Conservation (phyloP, 1,140 invertebrate genomes). For the Drosophila equinoxialis region DNA sequence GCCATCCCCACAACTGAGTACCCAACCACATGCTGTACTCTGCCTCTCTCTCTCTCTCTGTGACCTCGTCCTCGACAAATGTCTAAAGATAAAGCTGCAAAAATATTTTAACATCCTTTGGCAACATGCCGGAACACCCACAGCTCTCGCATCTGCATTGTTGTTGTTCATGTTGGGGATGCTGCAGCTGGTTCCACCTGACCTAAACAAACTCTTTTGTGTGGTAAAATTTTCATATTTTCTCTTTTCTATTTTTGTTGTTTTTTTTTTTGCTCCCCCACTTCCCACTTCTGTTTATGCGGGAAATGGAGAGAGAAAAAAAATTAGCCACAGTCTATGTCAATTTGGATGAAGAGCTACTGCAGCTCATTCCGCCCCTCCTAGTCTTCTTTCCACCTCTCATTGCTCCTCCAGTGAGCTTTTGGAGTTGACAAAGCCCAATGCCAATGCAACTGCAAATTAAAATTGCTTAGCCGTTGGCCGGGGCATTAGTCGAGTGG, state of each 20-base stretch:
- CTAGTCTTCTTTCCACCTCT: background rate
- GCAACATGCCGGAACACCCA: constrained; percentile 65
- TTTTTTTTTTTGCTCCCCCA: background rate
- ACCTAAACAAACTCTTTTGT: constrained; percentile 72
- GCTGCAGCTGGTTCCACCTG: constrained; percentile 40
- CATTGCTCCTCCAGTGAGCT: background rate
- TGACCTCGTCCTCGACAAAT: constrained; percentile 46
- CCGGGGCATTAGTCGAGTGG: constrained; percentile 47
- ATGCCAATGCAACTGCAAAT: constrained; percentile 72
- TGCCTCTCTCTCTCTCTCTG: too few relatives aligned
- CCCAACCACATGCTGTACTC: background rate
- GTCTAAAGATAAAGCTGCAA: constrained; percentile 80
- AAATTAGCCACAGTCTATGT: constrained; percentile 38
- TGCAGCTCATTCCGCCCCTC: constrained; percentile 1
- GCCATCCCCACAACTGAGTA: background rate
- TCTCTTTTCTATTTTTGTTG: constrained; percentile 8
- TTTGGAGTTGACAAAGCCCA: constrained; percentile 50
- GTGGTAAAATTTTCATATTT: constrained; percentile 71
- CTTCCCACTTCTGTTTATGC: background rate
- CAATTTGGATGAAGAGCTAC: constrained; percentile 48
- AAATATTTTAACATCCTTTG: constrained; percentile 81
- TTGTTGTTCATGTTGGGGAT: constrained; percentile 40
- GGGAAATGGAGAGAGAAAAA: constrained; percentile 7
- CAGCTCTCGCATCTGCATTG: constrained; percentile 34
- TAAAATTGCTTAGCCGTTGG: constrained; percentile 71